Percentiles rank a stretch among this genome's conserved stretches.
Evolutionary conservation across 2,113 vertebrate species (phyloP).

Genomic region (Circaetus cinerascens): DNA sequence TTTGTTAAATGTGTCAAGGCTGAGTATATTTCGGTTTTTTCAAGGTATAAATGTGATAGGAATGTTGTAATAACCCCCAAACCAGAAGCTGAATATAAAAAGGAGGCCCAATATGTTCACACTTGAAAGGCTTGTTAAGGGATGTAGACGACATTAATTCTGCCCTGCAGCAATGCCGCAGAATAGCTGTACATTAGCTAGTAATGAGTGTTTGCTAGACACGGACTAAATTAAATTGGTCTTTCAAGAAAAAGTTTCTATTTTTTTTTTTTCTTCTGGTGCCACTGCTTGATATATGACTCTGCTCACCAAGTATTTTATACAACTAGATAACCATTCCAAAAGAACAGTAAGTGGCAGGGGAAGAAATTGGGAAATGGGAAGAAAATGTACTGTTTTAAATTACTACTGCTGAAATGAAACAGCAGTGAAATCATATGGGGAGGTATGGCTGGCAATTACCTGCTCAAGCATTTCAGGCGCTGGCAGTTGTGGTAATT

Average conservation of each 20-base stretch:
- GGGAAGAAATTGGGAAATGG: not conserved
- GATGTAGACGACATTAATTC: slow-evolving; percentile 23
- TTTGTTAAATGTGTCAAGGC: not conserved
- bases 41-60: not conserved
- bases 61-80: not conserved
- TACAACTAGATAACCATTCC: not conserved
- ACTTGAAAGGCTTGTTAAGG: not conserved
- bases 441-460: not conserved
- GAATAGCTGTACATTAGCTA: not conserved
- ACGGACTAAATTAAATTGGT: not conserved
- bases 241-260: not conserved
- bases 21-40: not conserved
- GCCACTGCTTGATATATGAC: not conserved
- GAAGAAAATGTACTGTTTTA: not conserved
- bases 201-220: slow-evolving; percentile 11
- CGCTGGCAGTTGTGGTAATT: slow-evolving; percentile 83
- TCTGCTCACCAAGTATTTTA: not conserved
- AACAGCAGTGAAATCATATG: not conserved
- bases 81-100: slow-evolving; percentile 4
- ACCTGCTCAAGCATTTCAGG: slow-evolving; percentile 81
- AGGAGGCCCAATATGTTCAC: not conserved
- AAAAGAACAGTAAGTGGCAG: not conserved
- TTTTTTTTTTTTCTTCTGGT: not conserved
- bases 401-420: not conserved
- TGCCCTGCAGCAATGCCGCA: not conserved